A percentile compares a stretch with the other conserved stretches of the same genome.
These are phyloP conservation scores for Carassius gibelio DNA, from an alignment of 2,113 vertebrate genomes.

Conservation along the genomic window DNA sequence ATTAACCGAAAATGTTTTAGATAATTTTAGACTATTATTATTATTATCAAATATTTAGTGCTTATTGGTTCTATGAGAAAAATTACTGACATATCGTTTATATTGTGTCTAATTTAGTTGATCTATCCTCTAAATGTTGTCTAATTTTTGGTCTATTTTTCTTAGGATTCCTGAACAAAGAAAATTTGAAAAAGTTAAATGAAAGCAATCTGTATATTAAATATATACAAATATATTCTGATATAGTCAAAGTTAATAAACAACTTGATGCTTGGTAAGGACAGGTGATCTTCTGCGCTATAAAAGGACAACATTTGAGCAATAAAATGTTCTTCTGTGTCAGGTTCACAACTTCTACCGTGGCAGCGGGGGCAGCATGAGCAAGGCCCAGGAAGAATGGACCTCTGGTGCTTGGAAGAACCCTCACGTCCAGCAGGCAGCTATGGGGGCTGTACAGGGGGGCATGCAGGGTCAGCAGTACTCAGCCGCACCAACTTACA, in stretches of 20 bases:
- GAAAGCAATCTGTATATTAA: background rate
- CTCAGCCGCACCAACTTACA: slow-evolving; percentile 92
- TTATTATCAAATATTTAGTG: background rate
- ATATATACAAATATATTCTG: background rate
- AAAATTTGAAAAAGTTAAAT: background rate
- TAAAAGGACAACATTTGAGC: background rate
- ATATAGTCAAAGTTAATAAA: background rate
- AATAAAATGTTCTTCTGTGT: background rate
- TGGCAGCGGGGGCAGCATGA: slow-evolving; percentile 93
- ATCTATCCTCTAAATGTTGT: background rate
- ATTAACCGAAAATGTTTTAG: too few species aligned
- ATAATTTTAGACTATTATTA: background rate
- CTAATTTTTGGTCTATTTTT: background rate
- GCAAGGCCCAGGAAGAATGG: slow-evolving; percentile 98
- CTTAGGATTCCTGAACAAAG: background rate
- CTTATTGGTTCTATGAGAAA: background rate
- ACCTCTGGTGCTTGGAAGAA: slow-evolving; percentile 96
- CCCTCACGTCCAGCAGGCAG: slow-evolving; percentile 92
- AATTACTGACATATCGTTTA: background rate
- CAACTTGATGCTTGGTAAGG: background rate
- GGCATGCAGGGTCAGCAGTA: slow-evolving; percentile 85
- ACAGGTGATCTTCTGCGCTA: background rate
- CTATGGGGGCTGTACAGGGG: slow-evolving; percentile 90
- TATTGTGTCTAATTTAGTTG: background rate
- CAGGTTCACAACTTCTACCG: slow-evolving; percentile 94